phyloP scores from a whole-genome alignment of 2,797 vertebrate genomes.

The Hephaestus fuliginosus region DNA sequence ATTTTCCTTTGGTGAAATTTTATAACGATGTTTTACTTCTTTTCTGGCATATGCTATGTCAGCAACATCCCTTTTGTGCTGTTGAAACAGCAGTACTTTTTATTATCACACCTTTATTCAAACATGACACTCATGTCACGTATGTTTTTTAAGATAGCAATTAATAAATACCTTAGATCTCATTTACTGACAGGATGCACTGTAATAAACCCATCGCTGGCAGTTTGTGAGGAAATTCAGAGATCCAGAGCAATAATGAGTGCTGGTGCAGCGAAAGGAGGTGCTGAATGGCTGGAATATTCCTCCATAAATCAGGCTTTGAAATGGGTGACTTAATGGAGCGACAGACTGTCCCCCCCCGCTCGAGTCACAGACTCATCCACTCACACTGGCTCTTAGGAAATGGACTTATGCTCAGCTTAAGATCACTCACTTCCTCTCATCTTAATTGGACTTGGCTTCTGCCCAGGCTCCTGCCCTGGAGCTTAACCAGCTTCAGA shows the following conservation, averaged over 20 bases:
- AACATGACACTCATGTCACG: background rate
- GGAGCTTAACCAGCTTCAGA: slow-evolving; percentile 62
- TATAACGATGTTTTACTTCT: background rate
- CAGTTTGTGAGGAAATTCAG: background rate
- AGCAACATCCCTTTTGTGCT: background rate
- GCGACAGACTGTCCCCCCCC: slow-evolving; percentile 27
- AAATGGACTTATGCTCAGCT: slow-evolving; percentile 66
- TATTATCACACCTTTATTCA: background rate
- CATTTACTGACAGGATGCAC: background rate
- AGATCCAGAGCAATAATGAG: background rate
- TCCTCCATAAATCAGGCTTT: background rate
- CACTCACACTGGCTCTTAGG: slow-evolving; percentile 38
- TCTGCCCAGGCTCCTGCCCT: slow-evolving; percentile 42
- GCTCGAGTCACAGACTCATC: slow-evolving; percentile 49
- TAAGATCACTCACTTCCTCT: slow-evolving; percentile 75
- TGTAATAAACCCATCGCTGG: background rate
- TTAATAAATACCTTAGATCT: background rate
- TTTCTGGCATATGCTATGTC: background rate
- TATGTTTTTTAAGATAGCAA: background rate
- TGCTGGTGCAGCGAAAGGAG: background rate
- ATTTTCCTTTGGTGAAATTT: background rate
- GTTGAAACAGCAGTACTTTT: background rate
- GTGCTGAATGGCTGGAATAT: background rate
- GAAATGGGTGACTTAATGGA: slow-evolving; percentile 28
- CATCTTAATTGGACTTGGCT: slow-evolving; percentile 79